Conservation (phyloP, 2,888 invertebrate genomes). For the Tethea ocularis region DNA sequence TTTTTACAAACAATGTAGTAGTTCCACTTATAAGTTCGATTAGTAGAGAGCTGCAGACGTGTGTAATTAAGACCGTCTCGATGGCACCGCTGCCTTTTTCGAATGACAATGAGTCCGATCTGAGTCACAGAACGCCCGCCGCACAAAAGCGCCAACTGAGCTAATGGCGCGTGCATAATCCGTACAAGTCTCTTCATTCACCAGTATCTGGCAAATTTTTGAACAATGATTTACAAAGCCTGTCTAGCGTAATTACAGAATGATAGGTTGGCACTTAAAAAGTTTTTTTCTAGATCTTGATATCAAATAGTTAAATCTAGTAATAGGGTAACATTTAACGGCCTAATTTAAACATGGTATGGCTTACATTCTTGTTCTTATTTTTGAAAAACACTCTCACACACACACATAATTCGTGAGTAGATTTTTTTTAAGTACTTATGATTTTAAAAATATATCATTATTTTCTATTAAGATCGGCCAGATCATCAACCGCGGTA, state of each 20-base stretch:
- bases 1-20: conserved; percentile 15
- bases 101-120: conserved; percentile 62
- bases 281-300: too few relatives aligned
- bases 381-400: too few relatives aligned
- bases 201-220: conserved; percentile 64
- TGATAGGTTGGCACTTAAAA: background rate
- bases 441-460: too few relatives aligned
- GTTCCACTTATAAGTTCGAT: conserved; percentile 30
- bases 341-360: too few relatives aligned
- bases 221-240: conserved; percentile 50
- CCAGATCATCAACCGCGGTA: too few relatives aligned
- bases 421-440: too few relatives aligned
- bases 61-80: conserved; percentile 53
- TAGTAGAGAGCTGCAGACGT: conserved; percentile 43
- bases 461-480: too few relatives aligned
- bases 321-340: too few relatives aligned
- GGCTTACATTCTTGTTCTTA: too few relatives aligned
- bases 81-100: conserved; percentile 46
- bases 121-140: conserved; percentile 31
- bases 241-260: background rate
- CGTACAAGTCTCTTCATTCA: conserved; percentile 68
- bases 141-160: conserved; percentile 65
- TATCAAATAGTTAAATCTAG: too few relatives aligned
- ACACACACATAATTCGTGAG: too few relatives aligned
- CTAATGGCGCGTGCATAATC: conserved; percentile 75